Percentiles rank a stretch among this genome's conserved stretches.
Conservation (phyloP, 2,888 invertebrate genomes). For the Ectobius pallidus region DNA sequence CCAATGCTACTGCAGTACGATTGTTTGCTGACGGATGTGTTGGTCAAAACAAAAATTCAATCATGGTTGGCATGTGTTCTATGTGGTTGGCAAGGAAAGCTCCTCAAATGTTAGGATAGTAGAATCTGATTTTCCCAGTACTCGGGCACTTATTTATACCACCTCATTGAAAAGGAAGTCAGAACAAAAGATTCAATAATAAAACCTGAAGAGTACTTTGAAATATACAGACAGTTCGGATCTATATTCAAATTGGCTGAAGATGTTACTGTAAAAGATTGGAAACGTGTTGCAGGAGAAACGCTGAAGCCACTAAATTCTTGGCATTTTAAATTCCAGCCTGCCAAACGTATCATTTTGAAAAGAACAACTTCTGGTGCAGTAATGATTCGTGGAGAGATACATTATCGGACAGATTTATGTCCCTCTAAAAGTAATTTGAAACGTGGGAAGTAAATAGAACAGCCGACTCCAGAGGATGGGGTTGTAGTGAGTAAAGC, state of each 20-base stretch:
- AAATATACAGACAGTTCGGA: constrained; percentile 6
- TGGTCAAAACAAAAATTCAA: constrained; percentile 2
- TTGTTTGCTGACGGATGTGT: neutral
- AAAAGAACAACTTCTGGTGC: constrained; percentile 11
- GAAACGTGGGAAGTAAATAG: too few species aligned
- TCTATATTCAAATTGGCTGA: neutral
- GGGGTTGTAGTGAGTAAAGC: too few species aligned
- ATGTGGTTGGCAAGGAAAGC: constrained; percentile 3
- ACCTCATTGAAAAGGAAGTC: constrained; percentile 10
- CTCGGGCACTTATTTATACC: neutral
- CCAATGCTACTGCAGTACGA: neutral
- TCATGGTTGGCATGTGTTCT: constrained; percentile 1
- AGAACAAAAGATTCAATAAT: constrained; percentile 2
- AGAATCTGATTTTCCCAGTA: constrained; percentile 7
- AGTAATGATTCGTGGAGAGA: neutral
- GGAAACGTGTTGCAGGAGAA: constrained; percentile 3
- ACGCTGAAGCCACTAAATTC: neutral
- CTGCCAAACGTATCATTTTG: neutral
- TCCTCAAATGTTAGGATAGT: neutral
- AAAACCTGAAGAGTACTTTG: constrained; percentile 3
- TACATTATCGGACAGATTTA: neutral
- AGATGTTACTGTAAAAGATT: constrained; percentile 1
- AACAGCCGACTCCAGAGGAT: neutral
- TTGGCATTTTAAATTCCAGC: constrained; percentile 7
- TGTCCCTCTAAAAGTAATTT: neutral